A percentile compares a stretch with the other conserved stretches of the same genome.
These are phyloP conservation scores for Polydrusus cervinus DNA, from an alignment of 2,888 invertebrate species.

Conservation along the genomic window DNA sequence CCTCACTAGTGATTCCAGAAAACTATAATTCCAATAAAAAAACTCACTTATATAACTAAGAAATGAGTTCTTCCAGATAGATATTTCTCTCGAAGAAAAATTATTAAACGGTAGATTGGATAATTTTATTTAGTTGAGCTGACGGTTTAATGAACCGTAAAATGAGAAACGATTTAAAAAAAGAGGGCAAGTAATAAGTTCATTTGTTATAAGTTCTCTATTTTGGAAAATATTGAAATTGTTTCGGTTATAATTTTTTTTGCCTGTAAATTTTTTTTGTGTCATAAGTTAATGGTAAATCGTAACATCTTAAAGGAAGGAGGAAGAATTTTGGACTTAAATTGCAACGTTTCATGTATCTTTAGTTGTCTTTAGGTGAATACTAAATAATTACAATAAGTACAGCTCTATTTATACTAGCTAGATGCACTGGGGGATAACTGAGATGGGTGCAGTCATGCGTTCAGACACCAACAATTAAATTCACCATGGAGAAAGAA, in stretches of 20 bases:
- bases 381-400: too few species aligned
- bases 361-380: too few species aligned
- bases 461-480: too few species aligned
- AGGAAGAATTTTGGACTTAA: too few species aligned
- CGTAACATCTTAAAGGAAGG: too few species aligned
- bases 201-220: not conserved
- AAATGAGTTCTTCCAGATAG: not conserved
- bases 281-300: too few species aligned
- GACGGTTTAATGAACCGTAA: not conserved
- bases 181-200: not conserved
- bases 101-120: constrained; percentile 4
- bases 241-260: not conserved
- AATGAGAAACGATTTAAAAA: constrained; percentile 8
- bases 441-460: too few species aligned
- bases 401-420: too few species aligned
- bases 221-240: not conserved
- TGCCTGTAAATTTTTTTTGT: too few species aligned
- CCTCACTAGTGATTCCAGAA: not conserved
- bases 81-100: not conserved
- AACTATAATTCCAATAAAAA: not conserved
- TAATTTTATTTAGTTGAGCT: not conserved
- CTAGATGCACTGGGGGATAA: too few species aligned
- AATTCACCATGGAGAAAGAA: too few species aligned
- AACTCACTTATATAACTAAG: not conserved
- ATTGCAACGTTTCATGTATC: too few species aligned